These are phyloP conservation scores for Hetaerina americana DNA, from an alignment of 1,140 invertebrate genomes.

Conservation along the genomic window DNA sequence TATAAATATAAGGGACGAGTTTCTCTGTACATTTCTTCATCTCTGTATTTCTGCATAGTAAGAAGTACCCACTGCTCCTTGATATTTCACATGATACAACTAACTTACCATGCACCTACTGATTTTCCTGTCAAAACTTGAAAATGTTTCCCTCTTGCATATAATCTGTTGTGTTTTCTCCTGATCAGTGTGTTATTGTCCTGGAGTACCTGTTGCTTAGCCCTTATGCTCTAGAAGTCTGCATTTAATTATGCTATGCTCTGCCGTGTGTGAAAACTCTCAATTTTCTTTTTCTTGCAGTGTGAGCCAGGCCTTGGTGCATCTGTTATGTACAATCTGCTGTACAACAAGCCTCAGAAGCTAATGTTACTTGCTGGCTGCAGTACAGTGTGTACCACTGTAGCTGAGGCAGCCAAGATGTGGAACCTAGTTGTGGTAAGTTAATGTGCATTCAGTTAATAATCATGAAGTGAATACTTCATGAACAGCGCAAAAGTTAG, in stretches of 20 bases:
- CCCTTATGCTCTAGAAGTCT: neutral
- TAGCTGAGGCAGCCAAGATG: constrained; percentile 98
- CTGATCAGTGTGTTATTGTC: neutral
- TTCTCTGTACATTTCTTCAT: too few relatives aligned
- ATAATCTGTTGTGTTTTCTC: constrained; percentile 4
- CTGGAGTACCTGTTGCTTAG: neutral
- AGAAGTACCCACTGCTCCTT: too few relatives aligned
- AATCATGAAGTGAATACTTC: too few relatives aligned
- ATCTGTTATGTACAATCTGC: constrained; percentile 94
- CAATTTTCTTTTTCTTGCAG: constrained; percentile 52
- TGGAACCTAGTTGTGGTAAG: constrained; percentile 99
- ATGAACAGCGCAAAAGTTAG: too few relatives aligned
- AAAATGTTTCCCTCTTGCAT: too few relatives aligned
- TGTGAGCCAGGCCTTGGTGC: constrained; percentile 95
- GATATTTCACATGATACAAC: too few relatives aligned
- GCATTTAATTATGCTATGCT: neutral
- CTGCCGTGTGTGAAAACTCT: neutral
- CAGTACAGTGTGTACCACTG: constrained; percentile 97
- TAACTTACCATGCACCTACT: too few relatives aligned
- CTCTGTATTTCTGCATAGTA: too few relatives aligned
- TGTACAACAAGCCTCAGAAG: constrained; percentile 93
- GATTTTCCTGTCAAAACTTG: too few relatives aligned
- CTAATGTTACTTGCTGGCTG: constrained; percentile 92
- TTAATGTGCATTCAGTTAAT: too few relatives aligned
- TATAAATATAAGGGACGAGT: too few relatives aligned